A percentile compares a stretch with the other conserved stretches of the same genome.
phyloP scores from a whole-genome alignment of 2,113 vertebrate genomes.

The Albula glossodonta region DNA sequence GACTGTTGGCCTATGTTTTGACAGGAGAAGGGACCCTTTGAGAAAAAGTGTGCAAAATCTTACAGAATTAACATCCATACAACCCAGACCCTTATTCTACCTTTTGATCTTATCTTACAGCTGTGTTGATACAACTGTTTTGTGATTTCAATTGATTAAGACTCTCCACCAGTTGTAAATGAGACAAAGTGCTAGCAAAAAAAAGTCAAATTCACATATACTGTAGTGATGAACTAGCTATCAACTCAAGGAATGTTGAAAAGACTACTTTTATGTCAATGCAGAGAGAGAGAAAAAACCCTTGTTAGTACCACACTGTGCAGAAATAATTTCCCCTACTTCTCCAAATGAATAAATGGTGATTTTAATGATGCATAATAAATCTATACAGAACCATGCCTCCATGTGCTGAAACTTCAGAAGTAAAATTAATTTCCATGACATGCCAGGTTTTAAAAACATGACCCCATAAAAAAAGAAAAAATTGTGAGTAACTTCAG shows the following conservation, averaged over 20 bases:
- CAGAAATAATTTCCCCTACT: background rate
- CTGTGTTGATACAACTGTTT: no score
- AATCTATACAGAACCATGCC: background rate
- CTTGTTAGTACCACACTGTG: no score
- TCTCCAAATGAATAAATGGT: background rate
- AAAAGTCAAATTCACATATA: background rate
- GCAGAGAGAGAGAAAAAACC: background rate
- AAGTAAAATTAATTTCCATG: background rate
- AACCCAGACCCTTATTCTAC: no score
- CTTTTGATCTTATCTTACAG: no score
- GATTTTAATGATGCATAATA: background rate
- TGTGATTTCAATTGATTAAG: background rate
- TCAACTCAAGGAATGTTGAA: background rate
- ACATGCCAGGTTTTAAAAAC: background rate
- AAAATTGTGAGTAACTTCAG: background rate
- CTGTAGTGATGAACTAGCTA: background rate
- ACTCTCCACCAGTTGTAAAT: background rate
- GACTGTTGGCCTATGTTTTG: background rate
- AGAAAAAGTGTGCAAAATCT: background rate
- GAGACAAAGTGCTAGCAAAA: background rate
- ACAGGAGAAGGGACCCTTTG: background rate
- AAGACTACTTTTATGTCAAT: background rate
- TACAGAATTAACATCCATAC: background rate
- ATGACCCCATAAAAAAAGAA: conserved; percentile 1
- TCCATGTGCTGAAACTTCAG: background rate